Conservation (phyloP, 2,888 invertebrate species). For the Anorthoa munda region DNA sequence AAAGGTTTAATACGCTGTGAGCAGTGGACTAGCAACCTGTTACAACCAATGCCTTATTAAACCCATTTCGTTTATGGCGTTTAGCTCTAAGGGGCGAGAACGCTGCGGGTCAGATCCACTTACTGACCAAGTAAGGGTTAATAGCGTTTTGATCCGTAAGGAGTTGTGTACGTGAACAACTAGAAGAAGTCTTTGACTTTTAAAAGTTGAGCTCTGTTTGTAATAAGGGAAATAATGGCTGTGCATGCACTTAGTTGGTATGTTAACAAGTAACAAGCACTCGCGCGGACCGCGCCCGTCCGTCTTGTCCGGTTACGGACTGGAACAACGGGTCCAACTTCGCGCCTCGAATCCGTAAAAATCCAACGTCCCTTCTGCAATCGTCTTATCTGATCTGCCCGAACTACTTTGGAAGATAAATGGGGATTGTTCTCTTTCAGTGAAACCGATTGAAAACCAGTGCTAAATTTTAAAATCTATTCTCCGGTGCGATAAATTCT, state of each 20-base stretch:
- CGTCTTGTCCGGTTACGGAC: conserved; percentile 64
- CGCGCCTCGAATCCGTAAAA: conserved; percentile 78
- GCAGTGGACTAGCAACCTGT: conserved; percentile 51
- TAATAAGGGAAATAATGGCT: conserved; percentile 24
- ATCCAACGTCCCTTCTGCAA: conserved; percentile 76
- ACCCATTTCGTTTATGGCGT: conserved; percentile 48
- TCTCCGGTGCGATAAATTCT: conserved; percentile 47
- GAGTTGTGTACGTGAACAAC: conserved; percentile 19
- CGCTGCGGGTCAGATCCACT: conserved; percentile 42
- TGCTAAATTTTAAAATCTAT: conserved; percentile 69
- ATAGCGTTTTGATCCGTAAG: conserved; percentile 30
- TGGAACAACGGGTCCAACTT: conserved; percentile 68
- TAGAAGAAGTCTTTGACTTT: conserved; percentile 20
- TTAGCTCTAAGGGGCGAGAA: conserved; percentile 34
- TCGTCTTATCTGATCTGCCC: conserved; percentile 81
- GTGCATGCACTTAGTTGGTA: conserved; percentile 30
- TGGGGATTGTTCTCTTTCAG: conserved; percentile 81
- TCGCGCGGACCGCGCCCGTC: conserved; percentile 35
- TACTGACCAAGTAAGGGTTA: conserved; percentile 42
- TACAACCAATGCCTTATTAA: conserved; percentile 56
- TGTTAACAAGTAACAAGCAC: conserved; percentile 47
- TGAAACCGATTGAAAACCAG: conserved; percentile 78
- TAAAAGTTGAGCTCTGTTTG: conserved; percentile 10
- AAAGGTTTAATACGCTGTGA: conserved; percentile 39
- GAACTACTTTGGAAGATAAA: conserved; percentile 83